Evolutionary conservation across 2,797 vertebrate genomes (phyloP).

Genomic region (Gastrophryne carolinensis): DNA sequence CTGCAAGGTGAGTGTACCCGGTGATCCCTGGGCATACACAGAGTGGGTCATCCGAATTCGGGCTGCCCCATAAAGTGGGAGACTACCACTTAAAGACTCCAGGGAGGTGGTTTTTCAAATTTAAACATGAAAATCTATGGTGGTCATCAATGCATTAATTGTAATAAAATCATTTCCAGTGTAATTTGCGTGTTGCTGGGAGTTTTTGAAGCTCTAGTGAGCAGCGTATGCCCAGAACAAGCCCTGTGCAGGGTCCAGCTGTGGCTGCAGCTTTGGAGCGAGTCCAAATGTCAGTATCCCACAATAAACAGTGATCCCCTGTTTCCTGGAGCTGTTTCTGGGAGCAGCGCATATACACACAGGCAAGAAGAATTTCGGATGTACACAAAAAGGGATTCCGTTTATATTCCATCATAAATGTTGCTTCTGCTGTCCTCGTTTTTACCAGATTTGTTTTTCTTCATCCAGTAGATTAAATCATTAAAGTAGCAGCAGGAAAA

Average conservation of each 20-base stretch:
- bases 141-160: too few relatives aligned
- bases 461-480: background rate
- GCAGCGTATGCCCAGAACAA: background rate
- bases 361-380: background rate
- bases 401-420: constrained; percentile 12
- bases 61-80: too few relatives aligned
- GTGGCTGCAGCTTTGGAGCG: background rate
- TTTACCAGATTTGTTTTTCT: background rate
- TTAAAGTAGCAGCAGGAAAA: background rate
- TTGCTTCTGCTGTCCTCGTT: background rate
- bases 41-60: too few relatives aligned
- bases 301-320: constrained; percentile 5
- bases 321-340: constrained; percentile 1
- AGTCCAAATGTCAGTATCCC: constrained; percentile 7
- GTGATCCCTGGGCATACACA: too few relatives aligned
- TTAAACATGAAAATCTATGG: too few relatives aligned
- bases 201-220: background rate
- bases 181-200: too few relatives aligned
- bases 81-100: too few relatives aligned
- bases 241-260: constrained; percentile 1
- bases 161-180: too few relatives aligned
- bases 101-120: too few relatives aligned
- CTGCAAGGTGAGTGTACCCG: too few relatives aligned
- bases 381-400: constrained; percentile 1
- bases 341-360: background rate